Conservation (phyloP, 2,797 vertebrate species). For the Rhinichthys osculus region DNA sequence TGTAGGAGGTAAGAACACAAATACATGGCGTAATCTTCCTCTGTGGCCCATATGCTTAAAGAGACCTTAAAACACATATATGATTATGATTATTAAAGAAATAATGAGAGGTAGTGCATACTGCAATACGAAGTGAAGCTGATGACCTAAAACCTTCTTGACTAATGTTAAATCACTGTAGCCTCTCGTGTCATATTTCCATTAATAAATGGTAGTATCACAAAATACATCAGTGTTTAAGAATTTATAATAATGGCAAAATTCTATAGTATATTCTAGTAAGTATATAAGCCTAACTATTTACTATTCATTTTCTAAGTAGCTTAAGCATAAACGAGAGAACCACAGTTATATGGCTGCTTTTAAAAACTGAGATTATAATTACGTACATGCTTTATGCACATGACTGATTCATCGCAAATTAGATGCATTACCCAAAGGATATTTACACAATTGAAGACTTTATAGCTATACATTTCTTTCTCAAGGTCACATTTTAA, state of each 20-base stretch:
- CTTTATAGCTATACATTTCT: background rate
- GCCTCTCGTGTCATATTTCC: background rate
- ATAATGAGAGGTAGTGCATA: background rate
- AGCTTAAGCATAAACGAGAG: background rate
- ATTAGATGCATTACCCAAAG: background rate
- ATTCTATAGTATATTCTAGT: background rate
- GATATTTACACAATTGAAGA: background rate
- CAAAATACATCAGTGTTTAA: background rate
- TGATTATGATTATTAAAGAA: background rate
- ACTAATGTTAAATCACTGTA: background rate
- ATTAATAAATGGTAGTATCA: background rate
- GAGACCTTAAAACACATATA: background rate
- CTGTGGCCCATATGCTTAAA: background rate
- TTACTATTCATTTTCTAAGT: background rate
- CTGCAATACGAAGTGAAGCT: background rate
- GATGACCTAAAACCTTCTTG: background rate
- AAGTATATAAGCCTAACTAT: background rate
- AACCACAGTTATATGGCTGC: background rate
- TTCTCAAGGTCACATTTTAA: background rate
- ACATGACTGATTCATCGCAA: conserved; percentile 10
- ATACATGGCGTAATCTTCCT: background rate
- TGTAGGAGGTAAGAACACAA: background rate
- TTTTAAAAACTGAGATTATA: conserved; percentile 16
- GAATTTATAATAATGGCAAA: background rate
- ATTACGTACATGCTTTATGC: background rate